phyloP scores from a whole-genome alignment of 2,113 vertebrate species.

The Cryptoleucopteryx plumbea region DNA sequence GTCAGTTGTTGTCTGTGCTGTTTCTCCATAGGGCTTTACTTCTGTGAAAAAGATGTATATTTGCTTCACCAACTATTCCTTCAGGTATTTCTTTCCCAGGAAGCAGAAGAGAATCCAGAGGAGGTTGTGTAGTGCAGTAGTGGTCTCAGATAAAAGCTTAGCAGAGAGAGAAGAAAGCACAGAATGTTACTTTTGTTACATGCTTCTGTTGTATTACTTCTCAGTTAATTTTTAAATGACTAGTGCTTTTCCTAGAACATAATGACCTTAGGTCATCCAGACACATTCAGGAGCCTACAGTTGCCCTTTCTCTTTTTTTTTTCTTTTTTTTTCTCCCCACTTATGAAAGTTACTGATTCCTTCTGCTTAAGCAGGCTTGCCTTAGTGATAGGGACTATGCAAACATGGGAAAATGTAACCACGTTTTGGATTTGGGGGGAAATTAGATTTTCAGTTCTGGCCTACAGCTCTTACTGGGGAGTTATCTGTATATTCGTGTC shows the following conservation, averaged over 20 bases:
- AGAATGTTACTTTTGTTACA: neutral
- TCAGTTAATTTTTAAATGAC: neutral
- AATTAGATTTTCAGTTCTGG: neutral
- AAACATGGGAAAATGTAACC: neutral
- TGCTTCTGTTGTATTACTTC: neutral
- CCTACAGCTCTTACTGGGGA: neutral
- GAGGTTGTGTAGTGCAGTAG: neutral
- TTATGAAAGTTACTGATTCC: accelerated
- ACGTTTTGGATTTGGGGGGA: neutral
- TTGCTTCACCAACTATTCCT: neutral
- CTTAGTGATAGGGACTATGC: neutral
- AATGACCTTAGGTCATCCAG: neutral
- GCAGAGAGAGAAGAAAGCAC: neutral
- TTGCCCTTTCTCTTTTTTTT: neutral
- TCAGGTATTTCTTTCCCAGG: neutral
- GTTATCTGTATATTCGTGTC: neutral
- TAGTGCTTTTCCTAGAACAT: neutral
- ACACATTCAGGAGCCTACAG: neutral
- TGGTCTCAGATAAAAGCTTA: neutral
- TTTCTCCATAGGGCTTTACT: neutral
- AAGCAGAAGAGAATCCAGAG: neutral
- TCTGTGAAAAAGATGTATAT: neutral
- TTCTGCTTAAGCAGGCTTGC: neutral
- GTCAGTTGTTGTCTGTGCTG: neutral
- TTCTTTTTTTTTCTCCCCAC: neutral